Evolutionary conservation across 2,797 vertebrate species (phyloP).

Genomic region (Chrosomus eos): DNA sequence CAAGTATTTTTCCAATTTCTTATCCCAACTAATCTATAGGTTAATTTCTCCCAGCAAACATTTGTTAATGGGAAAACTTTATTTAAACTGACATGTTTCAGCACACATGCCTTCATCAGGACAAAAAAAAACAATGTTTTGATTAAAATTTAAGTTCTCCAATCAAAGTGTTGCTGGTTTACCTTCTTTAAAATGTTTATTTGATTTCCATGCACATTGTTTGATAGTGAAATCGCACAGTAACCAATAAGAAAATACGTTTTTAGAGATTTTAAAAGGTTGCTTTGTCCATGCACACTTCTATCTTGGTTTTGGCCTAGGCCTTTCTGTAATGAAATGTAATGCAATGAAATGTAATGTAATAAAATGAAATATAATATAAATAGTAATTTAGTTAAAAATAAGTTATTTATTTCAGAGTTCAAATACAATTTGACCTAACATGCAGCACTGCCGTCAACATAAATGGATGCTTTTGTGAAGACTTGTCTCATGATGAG

Average conservation of each 20-base stretch:
- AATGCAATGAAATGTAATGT: not conserved
- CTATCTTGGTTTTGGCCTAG: not conserved
- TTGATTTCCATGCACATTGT: not conserved
- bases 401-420: not conserved
- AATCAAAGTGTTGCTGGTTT: not conserved
- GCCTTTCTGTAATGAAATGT: not conserved
- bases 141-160: not conserved
- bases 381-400: not conserved
- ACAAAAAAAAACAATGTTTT: not conserved
- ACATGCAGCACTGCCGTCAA: not conserved
- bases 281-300: not conserved
- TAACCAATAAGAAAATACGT: not conserved
- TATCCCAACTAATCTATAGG: not conserved
- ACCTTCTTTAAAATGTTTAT: not conserved
- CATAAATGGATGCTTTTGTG: slow-evolving; percentile 17
- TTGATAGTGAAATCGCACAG: not conserved
- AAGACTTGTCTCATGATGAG: not conserved
- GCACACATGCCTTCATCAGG: not conserved
- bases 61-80: not conserved
- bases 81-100: not conserved
- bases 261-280: not conserved
- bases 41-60: not conserved
- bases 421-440: not conserved
- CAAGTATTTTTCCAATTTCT: not conserved
- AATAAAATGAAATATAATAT: not conserved